Evolutionary conservation across 1,140 invertebrate species (phyloP), one percentile per base, ranked within the genome.

Genomic region (Andrena cerasifolii): DNA sequence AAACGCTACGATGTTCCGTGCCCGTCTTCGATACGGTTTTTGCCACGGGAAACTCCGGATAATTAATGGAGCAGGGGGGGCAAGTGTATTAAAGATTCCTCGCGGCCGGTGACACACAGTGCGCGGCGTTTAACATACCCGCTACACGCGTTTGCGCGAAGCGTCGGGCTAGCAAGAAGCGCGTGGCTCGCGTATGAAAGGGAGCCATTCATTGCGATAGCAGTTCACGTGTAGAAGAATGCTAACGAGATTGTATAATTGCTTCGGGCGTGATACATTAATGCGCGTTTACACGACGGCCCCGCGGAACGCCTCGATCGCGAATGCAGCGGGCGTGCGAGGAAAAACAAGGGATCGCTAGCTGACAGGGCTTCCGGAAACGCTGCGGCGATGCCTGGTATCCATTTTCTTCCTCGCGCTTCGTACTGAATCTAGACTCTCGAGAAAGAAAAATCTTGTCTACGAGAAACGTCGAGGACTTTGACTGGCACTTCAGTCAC

Each of bases 151-250:
- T 70, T 43, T 70, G 33, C 82, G 63, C 67, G 28, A 24, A 82
- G 61, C 65, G 66, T 51, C 74, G 61, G 61, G 65, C 72, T 40
- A 24, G 58, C 49, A 54, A 82, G 67, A 43, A 83, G 76, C 79
- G 79, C 80, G 81, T 83, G 80, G 80, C 62, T 78, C 62, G 33
- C n/a, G 47, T 43, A 83, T 83, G 75, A 83, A 83, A 83, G 80
- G 65, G 70, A 31, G 33, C 82, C 82, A 83, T 83, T 83, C 82
- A 83, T 79, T 43, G 65, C 67, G 78, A 83, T 83, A 59, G 56
- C 47, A 71, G 74, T 51, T 58, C 12, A 59, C 77, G 40, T 18
- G 47, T 6, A 43, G 36, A 82, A 82, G 79, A 83, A 83, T 78
- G 49, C 62, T 58, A 83, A 72, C 78, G 80, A 36, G 82, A 83